Evolutionary conservation across 2,797 vertebrate genomes (phyloP).

Genomic region (Arnoldichthys spilopterus): DNA sequence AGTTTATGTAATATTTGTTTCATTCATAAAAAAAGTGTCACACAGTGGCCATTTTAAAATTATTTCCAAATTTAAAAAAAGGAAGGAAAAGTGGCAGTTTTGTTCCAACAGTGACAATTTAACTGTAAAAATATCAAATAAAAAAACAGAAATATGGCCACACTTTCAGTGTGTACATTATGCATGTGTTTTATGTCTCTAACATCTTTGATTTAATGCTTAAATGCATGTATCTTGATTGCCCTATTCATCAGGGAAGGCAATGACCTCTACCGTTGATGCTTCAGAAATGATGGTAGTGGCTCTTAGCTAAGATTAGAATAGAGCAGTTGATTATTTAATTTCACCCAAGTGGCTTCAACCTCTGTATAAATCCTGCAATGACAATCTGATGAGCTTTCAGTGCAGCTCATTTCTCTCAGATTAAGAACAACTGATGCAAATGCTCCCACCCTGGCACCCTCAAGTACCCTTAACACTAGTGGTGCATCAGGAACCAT

Average conservation of each 20-base stretch:
- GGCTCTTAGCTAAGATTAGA: neutral
- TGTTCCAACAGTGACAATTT: too few species aligned
- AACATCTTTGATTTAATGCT: neutral
- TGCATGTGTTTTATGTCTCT: too few species aligned
- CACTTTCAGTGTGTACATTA: too few species aligned
- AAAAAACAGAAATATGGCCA: too few species aligned
- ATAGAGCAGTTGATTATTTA: neutral
- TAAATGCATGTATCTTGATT: neutral
- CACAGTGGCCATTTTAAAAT: too few species aligned
- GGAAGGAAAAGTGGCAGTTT: too few species aligned
- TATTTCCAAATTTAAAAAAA: too few species aligned
- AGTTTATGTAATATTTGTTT: too few species aligned
- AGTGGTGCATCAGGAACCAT: neutral
- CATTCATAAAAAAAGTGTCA: too few species aligned
- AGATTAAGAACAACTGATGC: neutral
- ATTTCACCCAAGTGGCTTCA: too few species aligned
- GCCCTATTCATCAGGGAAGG: neutral
- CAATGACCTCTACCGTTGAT: neutral
- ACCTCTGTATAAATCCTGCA: neutral
- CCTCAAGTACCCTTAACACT: neutral
- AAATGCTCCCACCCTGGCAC: neutral
- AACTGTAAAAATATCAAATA: too few species aligned
- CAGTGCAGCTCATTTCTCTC: neutral
- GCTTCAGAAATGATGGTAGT: neutral
- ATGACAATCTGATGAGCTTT: neutral